phyloP scores from a whole-genome alignment of 2,113 vertebrate genomes.

The Scartelaos histophorus region DNA sequence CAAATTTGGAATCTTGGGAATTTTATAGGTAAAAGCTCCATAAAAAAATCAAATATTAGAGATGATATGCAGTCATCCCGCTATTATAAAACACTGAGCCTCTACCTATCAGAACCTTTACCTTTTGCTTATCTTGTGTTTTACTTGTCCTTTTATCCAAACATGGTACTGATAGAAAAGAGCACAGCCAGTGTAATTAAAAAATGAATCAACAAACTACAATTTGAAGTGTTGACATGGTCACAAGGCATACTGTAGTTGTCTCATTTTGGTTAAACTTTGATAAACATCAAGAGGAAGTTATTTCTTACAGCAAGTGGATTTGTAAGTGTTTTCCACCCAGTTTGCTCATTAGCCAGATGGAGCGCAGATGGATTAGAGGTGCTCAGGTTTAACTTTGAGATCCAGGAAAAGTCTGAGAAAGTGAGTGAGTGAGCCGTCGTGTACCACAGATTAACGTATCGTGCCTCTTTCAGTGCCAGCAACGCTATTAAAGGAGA shows the following conservation, averaged over 20 bases:
- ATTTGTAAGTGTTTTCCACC: constrained; percentile 15
- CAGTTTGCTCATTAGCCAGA: constrained; percentile 62
- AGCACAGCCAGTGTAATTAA: too few relatives aligned
- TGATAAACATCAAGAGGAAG: constrained; percentile 4
- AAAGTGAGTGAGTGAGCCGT: constrained; percentile 40
- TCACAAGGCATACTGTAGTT: not conserved
- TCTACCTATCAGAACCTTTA: too few relatives aligned
- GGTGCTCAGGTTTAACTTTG: constrained; percentile 41
- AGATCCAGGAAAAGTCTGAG: constrained; percentile 38
- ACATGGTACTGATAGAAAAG: not conserved
- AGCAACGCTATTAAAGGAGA: constrained; percentile 96
- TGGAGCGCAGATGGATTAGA: constrained; percentile 56
- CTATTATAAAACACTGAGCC: too few relatives aligned
- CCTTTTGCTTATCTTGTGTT: not conserved
- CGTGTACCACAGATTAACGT: constrained; percentile 34
- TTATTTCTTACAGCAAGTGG: not conserved
- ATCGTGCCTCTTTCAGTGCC: constrained; percentile 80
- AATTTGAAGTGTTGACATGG: not conserved
- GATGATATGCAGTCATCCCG: too few relatives aligned
- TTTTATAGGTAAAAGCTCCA: too few relatives aligned
- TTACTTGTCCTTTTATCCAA: not conserved
- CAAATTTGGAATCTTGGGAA: too few relatives aligned
- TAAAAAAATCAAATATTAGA: too few relatives aligned
- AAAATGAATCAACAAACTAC: too few relatives aligned
- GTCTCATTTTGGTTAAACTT: constrained; percentile 33